Evolutionary conservation across 2,113 vertebrate species (phyloP).

Genomic region (Clupea harengus): DNA sequence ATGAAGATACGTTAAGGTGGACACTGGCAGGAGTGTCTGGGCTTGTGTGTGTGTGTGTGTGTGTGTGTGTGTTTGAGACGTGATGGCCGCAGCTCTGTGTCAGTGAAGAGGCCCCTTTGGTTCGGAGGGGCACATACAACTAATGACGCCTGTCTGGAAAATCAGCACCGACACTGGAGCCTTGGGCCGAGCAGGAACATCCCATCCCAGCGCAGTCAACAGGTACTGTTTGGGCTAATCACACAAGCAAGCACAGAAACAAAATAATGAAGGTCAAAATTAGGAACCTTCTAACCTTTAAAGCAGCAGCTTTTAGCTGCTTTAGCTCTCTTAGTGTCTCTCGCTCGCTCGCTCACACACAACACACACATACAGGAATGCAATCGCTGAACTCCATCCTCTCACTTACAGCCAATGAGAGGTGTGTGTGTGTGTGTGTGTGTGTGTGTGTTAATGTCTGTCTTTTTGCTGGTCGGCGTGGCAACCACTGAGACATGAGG

Average conservation of each 20-base stretch:
- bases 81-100: not conserved
- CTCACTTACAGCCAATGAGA: not conserved
- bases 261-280: not conserved
- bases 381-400: constrained; percentile 20
- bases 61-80: too few species aligned
- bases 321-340: too few species aligned
- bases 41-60: too few species aligned
- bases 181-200: too few species aligned
- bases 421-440: too few species aligned
- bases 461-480: not conserved
- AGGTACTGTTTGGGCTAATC: not conserved
- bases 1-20: not conserved
- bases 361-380: not conserved
- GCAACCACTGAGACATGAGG: constrained; percentile 8
- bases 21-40: not conserved
- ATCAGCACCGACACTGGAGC: too few species aligned
- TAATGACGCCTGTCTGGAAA: not conserved
- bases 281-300: not conserved
- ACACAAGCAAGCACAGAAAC: not conserved
- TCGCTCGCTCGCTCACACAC: not conserved
- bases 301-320: too few species aligned
- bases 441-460: not conserved
- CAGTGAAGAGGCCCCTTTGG: not conserved
- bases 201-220: too few species aligned
- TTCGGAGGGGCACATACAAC: not conserved